Evolutionary conservation across 2,113 vertebrate species (phyloP).

Genomic region (Oophaga pumilio): DNA sequence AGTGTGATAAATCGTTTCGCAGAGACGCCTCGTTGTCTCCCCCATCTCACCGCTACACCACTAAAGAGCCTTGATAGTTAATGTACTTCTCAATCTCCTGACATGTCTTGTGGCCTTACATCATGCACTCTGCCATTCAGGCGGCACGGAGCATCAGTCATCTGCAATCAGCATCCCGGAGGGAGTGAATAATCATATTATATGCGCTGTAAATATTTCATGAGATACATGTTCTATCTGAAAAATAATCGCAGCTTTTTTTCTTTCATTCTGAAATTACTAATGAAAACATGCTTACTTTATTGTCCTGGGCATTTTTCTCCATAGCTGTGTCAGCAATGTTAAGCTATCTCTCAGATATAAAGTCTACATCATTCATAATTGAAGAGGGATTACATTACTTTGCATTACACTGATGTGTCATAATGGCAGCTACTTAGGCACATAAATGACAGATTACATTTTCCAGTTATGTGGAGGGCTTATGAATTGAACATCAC

Average conservation of each 20-base stretch:
- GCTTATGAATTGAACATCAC: constrained; percentile 34
- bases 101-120: constrained; percentile 40
- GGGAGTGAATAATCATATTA: constrained; percentile 53
- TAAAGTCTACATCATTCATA: constrained; percentile 26
- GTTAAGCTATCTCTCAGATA: constrained; percentile 22
- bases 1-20: constrained; percentile 45
- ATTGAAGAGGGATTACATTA: constrained; percentile 45
- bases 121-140: constrained; percentile 50
- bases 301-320: neutral
- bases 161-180: constrained; percentile 30
- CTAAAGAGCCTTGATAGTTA: constrained; percentile 40
- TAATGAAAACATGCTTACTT: constrained; percentile 24
- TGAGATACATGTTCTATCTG: constrained; percentile 49
- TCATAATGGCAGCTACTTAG: constrained; percentile 35
- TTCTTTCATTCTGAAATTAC: constrained; percentile 17
- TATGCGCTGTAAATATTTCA: constrained; percentile 54
- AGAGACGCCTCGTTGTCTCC: constrained; percentile 54
- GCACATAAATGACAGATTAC: constrained; percentile 11
- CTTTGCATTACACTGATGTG: constrained; percentile 37
- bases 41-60: constrained; percentile 17
- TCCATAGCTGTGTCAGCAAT: constrained; percentile 44
- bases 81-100: constrained; percentile 53
- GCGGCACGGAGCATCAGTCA: constrained; percentile 32
- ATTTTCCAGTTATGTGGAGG: constrained; percentile 6
- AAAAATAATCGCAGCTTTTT: neutral